Evolutionary conservation across 2,113 vertebrate genomes (phyloP).

Genomic region (Prionailurus bengalensis): DNA sequence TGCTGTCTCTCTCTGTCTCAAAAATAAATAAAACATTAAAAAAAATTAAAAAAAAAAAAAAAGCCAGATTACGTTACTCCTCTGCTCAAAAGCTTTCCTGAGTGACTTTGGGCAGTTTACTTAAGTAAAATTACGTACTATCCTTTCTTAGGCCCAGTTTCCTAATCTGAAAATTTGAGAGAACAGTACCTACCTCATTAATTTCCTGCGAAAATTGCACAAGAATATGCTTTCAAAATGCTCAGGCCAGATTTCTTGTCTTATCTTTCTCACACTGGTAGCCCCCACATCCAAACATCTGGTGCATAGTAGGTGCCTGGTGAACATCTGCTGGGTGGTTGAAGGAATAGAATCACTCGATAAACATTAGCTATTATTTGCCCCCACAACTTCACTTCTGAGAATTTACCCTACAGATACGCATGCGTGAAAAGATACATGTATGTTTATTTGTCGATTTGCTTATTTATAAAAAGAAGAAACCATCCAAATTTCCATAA

Average conservation of each 20-base stretch:
- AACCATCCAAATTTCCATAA: neutral
- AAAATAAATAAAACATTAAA: too few species aligned
- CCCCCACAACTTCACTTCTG: neutral
- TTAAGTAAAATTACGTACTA: neutral
- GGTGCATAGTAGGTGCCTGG: neutral
- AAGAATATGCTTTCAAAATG: neutral
- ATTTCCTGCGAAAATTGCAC: neutral
- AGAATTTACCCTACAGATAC: neutral
- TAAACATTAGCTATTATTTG: neutral
- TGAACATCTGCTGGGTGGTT: neutral
- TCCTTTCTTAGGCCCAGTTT: neutral
- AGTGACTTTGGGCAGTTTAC: neutral
- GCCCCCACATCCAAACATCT: neutral
- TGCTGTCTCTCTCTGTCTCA: too few species aligned
- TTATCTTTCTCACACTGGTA: neutral
- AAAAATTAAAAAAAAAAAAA: too few species aligned
- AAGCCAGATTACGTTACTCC: neutral
- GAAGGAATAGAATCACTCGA: neutral
- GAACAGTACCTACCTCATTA: neutral
- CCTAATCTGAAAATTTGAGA: neutral
- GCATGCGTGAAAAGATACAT: neutral
- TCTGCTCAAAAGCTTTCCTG: neutral
- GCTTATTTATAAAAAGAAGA: conserved; percentile 4
- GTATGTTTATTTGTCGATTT: neutral
- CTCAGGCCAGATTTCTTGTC: neutral